Percentiles rank a stretch among this genome's conserved stretches.
These are phyloP conservation scores for Merodon equestris DNA, from an alignment of 2,888 invertebrate genomes.

Conservation along the genomic window DNA sequence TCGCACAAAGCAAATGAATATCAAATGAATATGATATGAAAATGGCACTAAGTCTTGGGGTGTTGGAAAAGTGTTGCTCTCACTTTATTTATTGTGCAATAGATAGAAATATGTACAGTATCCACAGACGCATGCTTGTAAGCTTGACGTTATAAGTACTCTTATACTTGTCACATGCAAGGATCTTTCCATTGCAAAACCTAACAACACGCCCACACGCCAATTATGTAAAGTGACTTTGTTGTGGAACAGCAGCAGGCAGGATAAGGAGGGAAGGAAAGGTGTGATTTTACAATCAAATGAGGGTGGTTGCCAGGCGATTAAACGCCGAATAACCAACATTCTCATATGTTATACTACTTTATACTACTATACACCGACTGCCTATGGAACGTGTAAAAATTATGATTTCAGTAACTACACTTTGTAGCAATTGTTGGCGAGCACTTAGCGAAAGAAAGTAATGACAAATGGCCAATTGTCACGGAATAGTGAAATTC, in stretches of 20 bases:
- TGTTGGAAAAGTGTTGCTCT: slow-evolving; percentile 42
- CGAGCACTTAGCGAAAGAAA: slow-evolving; percentile 39
- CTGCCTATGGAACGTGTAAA: slow-evolving; percentile 31
- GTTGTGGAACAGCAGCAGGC: too few relatives aligned
- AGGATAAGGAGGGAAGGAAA: slow-evolving; percentile 23
- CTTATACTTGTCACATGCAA: slow-evolving; percentile 2
- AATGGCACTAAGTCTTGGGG: slow-evolving; percentile 41
- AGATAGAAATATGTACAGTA: too few relatives aligned
- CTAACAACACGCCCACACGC: slow-evolving; percentile 32
- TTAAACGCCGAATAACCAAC: slow-evolving; percentile 1
- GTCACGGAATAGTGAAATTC: slow-evolving; percentile 58
- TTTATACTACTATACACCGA: neutral
- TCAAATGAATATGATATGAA: slow-evolving; percentile 57
- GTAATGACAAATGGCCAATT: slow-evolving; percentile 51
- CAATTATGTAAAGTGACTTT: slow-evolving; percentile 59
- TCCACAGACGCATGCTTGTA: neutral
- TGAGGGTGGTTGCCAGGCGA: slow-evolving; percentile 10
- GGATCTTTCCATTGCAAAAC: slow-evolving; percentile 20
- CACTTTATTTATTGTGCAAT: slow-evolving; percentile 8
- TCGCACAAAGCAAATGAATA: slow-evolving; percentile 59
- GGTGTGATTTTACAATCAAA: slow-evolving; percentile 53
- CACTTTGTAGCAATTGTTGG: slow-evolving; percentile 47
- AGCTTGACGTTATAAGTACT: slow-evolving; percentile 12
- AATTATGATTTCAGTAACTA: slow-evolving; percentile 54
- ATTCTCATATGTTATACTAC: too few relatives aligned